Percentiles rank a stretch among this genome's conserved stretches.
Conservation (phyloP, 2,113 vertebrate genomes). For the Cavia aperea region DNA sequence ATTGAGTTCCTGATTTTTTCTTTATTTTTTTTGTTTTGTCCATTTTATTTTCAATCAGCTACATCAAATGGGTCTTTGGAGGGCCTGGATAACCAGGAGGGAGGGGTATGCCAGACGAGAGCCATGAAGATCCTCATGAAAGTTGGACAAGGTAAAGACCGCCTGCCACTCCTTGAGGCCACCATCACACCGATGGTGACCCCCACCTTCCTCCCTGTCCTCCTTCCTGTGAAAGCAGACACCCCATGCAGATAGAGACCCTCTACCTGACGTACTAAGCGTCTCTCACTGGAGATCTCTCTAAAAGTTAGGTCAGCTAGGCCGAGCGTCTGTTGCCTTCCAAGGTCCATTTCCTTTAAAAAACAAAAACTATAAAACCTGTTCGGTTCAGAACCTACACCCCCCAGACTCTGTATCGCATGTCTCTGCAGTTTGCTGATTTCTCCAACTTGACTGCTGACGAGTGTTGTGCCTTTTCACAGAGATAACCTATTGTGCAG, state of each 20-base stretch:
- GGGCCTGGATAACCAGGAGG: conserved; percentile 98
- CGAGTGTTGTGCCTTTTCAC: conserved; percentile 69
- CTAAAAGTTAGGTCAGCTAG: conserved; percentile 65
- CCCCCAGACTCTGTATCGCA: conserved; percentile 66
- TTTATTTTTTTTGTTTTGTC: conserved; percentile 75
- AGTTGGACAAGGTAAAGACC: conserved; percentile 97
- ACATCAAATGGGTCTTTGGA: conserved; percentile 98
- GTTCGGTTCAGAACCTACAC: conserved; percentile 69
- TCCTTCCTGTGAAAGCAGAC: conserved; percentile 63
- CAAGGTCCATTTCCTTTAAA: conserved; percentile 63
- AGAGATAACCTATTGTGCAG: conserved; percentile 76
- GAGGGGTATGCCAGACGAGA: conserved; percentile 97
- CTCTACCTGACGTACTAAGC: conserved; percentile 54
- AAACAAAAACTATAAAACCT: conserved; percentile 71
- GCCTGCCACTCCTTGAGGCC: conserved; percentile 70
- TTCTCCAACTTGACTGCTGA: conserved; percentile 70
- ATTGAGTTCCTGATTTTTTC: conserved; percentile 78
- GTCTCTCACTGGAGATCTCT: conserved; percentile 66
- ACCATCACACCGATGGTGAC: conserved; percentile 59
- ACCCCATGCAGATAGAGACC: conserved; percentile 68
- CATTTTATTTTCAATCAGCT: conserved; percentile 86
- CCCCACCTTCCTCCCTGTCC: conserved; percentile 34
- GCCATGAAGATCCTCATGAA: conserved; percentile 99
- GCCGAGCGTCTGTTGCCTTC: conserved; percentile 60
- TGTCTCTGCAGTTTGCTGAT: conserved; percentile 70